Evolutionary conservation across 2,113 vertebrate genomes (phyloP), one percentile per base, ranked within the genome.

Genomic region (Mus spicilegus): DNA sequence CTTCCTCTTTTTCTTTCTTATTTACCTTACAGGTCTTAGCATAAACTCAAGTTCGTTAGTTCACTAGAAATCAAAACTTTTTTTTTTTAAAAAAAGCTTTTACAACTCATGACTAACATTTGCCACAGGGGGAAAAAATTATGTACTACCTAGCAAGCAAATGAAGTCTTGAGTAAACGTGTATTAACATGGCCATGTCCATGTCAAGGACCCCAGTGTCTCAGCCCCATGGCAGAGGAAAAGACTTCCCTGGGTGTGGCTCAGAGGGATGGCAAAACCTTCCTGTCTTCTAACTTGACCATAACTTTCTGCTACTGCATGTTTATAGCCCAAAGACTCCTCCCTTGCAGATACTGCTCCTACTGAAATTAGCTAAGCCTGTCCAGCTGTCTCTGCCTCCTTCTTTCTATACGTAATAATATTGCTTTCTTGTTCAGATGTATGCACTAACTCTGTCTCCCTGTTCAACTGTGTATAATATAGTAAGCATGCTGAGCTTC

Each of bases 41-140:
- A 77, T 16, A 51, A 81, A 26, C 5, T 94, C 30, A 67, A 81
- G 24, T 91, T 94, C 20, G 14, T 51, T 95, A 92, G 63, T 70
- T 88, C 58, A 90, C 36, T 80, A 70, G 63, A 92, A 91, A 70
- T 86, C 49, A 86, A 22, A 97, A 84, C 65, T 81, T 19, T 77
- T 11, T n/a, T n/a, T 42, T 42, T 42, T 42, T 42, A 65, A 93
- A 33, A 20, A n/a, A 30, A 85, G 70, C 17, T 88, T 95, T 95
- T 87, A 87, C 49, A 49, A 49, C 33, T 82, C 24, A 16, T 30
- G 22, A 42, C 54, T 92, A 72, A 77, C 46, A 46, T 82, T 89
- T 93, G 46, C 76, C 70, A 86, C 19, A 85, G 75, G 89, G 89
- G 75, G 49, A 49, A 30, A 88, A 56, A 88, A 78, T 17, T 75